These are phyloP conservation scores for Drosophila albomicans DNA, from an alignment of 1,140 invertebrate species.

Conservation along the genomic window DNA sequence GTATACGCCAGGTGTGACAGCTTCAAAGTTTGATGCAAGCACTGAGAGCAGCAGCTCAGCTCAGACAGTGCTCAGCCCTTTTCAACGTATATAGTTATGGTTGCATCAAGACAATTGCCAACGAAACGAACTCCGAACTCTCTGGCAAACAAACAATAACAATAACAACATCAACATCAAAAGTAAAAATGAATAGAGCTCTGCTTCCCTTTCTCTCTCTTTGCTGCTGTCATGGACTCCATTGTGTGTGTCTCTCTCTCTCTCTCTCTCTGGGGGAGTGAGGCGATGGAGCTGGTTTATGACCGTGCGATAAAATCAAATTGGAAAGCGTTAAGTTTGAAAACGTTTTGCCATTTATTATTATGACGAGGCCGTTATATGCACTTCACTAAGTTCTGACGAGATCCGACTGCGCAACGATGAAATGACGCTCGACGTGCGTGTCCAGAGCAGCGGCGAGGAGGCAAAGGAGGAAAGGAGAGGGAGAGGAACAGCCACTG, in stretches of 20 bases:
- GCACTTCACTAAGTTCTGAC: slow-evolving; percentile 37
- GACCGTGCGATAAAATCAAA: slow-evolving; percentile 69
- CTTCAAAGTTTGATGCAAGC: slow-evolving; percentile 28
- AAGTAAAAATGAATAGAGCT: not conserved
- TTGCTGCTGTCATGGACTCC: not conserved
- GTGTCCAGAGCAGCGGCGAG: slow-evolving; percentile 11
- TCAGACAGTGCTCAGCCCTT: not conserved
- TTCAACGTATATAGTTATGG: not conserved
- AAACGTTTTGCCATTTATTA: slow-evolving; percentile 64
- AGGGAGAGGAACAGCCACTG: not conserved
- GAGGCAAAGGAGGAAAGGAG: no score
- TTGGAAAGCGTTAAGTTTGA: slow-evolving; percentile 59
- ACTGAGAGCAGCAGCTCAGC: not conserved
- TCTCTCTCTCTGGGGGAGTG: no score
- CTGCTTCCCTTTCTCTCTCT: not conserved
- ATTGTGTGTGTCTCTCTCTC: not conserved
- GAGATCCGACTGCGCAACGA: not conserved
- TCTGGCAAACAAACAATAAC: not conserved
- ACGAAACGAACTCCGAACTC: slow-evolving; percentile 18
- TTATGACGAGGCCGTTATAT: slow-evolving; percentile 61
- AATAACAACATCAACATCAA: not conserved
- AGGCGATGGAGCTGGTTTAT: slow-evolving; percentile 46
- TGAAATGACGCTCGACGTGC: slow-evolving; percentile 17
- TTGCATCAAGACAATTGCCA: slow-evolving; percentile 33
- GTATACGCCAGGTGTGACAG: slow-evolving; percentile 51